phyloP scores from a whole-genome alignment of 2,797 vertebrate species.

The Menidia menidia region DNA sequence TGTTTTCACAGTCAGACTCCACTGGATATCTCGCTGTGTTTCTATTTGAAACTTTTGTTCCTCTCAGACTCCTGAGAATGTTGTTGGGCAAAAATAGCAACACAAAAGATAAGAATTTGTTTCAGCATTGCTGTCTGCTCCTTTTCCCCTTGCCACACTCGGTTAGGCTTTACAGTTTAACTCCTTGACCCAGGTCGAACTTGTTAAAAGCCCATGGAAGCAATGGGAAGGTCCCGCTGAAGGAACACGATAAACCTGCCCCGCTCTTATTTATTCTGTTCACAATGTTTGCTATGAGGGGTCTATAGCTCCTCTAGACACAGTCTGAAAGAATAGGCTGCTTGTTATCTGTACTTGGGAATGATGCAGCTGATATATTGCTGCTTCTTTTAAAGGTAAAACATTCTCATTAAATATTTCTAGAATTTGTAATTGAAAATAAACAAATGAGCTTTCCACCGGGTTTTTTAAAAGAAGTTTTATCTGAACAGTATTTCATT shows the following conservation, averaged over 20 bases:
- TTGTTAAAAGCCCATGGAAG: constrained; percentile 35
- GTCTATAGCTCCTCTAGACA: constrained; percentile 6
- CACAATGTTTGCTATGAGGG: not conserved
- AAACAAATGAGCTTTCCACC: not conserved
- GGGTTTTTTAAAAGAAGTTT: not conserved
- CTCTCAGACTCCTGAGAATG: constrained; percentile 26
- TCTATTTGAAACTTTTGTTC: constrained; percentile 1
- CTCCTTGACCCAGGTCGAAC: constrained; percentile 37
- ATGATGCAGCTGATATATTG: constrained; percentile 6
- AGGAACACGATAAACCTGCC: constrained; percentile 17
- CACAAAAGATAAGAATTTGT: constrained; percentile 32
- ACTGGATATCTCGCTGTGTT: constrained; percentile 7
- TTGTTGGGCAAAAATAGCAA: constrained; percentile 26
- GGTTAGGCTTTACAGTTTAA: constrained; percentile 33
- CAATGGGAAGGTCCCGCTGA: constrained; percentile 14
- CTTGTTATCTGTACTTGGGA: constrained; percentile 43
- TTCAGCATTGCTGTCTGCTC: constrained; percentile 30
- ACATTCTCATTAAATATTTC: not conserved
- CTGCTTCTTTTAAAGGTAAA: not conserved
- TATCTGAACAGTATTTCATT: not conserved
- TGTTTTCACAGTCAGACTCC: constrained; percentile 26
- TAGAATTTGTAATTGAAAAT: not conserved
- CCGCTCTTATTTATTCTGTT: constrained; percentile 21
- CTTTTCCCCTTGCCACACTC: constrained; percentile 20
- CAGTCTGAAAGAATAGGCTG: constrained; percentile 2